Evolutionary conservation across 2,888 invertebrate species (phyloP).

Genomic region (Pterostichus madidus): DNA sequence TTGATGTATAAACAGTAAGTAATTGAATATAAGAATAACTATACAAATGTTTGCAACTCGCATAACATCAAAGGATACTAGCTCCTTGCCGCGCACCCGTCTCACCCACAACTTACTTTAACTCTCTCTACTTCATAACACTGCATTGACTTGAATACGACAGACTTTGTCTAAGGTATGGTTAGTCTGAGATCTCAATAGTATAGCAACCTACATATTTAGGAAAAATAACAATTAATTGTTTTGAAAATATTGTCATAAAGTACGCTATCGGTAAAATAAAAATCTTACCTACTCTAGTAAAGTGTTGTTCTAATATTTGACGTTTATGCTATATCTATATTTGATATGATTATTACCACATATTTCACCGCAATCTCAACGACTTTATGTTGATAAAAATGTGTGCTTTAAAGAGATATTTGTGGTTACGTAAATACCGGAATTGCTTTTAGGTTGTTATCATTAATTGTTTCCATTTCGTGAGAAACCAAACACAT

Average conservation of each 20-base stretch:
- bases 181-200: too few relatives aligned
- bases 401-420: constrained; percentile 44
- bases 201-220: too few relatives aligned
- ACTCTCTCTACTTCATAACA: too few relatives aligned
- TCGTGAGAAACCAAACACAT: constrained; percentile 31
- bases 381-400: constrained; percentile 41
- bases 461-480: constrained; percentile 36
- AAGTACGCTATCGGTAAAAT: neutral
- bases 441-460: constrained; percentile 36
- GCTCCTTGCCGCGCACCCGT: too few relatives aligned
- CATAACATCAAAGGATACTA: too few relatives aligned
- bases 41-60: too few relatives aligned
- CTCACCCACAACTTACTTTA: too few relatives aligned
- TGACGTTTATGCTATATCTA: constrained; percentile 8
- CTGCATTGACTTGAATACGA: too few relatives aligned
- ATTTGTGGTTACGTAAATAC: constrained; percentile 46
- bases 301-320: constrained; percentile 15
- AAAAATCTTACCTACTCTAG: neutral
- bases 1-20: too few relatives aligned
- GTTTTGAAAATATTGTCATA: neutral
- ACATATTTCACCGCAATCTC: constrained; percentile 44
- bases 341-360: constrained; percentile 19
- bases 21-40: too few relatives aligned
- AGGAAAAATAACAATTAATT: neutral
- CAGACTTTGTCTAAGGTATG: too few relatives aligned